Evolutionary conservation across 2,113 vertebrate species (phyloP).

Genomic region (Hypomesus transpacificus): DNA sequence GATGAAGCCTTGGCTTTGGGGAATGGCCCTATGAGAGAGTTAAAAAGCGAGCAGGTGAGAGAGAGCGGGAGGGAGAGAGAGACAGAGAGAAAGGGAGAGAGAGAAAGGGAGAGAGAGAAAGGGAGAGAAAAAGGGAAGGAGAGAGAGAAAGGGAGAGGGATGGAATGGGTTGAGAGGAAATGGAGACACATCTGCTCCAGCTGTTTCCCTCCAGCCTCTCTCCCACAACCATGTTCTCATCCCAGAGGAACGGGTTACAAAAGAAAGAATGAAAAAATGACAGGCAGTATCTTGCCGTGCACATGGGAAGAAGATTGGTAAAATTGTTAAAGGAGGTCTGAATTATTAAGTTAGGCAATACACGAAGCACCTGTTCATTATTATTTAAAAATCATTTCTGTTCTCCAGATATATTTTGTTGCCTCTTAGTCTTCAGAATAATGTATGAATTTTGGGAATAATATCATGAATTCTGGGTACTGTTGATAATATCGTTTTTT

Average conservation of each 20-base stretch:
- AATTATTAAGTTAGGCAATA: conserved; percentile 2
- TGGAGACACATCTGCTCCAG: not conserved
- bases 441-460: not conserved
- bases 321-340: not conserved
- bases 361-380: not conserved
- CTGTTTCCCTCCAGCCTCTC: not conserved
- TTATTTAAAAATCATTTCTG: not conserved
- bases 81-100: too few relatives aligned
- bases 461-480: not conserved
- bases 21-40: not conserved
- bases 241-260: not conserved
- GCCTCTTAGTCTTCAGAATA: not conserved
- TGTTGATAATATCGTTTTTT: not conserved
- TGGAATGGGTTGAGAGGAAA: too few relatives aligned
- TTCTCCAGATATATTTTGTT: not conserved
- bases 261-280: not conserved
- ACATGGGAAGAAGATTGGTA: not conserved
- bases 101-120: not conserved
- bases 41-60: not conserved
- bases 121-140: not conserved
- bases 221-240: not conserved
- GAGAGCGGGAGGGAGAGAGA: not conserved
- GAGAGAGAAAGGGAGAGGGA: too few relatives aligned
- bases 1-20: not conserved
- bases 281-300: conserved; percentile 1